These are phyloP conservation scores for Bombus vancouverensis DNA, from an alignment of 1,140 invertebrate species.

Conservation along the genomic window DNA sequence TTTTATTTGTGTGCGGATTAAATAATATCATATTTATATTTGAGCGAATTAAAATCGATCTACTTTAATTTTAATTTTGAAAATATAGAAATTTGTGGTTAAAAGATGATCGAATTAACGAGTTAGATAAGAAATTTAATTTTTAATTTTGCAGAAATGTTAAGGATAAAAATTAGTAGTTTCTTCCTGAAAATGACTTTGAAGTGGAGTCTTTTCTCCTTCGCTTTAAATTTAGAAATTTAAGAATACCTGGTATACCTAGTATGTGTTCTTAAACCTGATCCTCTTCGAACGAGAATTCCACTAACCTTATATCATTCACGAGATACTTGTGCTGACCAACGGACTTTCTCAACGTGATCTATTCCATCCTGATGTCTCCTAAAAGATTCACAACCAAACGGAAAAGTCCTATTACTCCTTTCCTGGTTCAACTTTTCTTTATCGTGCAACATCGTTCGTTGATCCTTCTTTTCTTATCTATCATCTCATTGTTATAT, in stretches of 20 bases:
- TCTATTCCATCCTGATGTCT: not conserved
- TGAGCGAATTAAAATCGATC: too few species aligned
- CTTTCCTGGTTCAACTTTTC: not conserved
- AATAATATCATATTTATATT: too few species aligned
- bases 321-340: conserved; percentile 21
- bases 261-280: not conserved
- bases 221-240: not conserved
- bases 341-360: not conserved
- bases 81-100: too few species aligned
- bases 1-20: too few species aligned
- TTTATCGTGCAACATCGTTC: too few species aligned
- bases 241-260: not conserved
- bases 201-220: not conserved
- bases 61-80: too few species aligned
- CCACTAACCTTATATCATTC: conserved; percentile 2
- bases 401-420: not conserved
- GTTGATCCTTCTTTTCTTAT: too few species aligned
- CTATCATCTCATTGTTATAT: not conserved
- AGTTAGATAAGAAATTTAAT: not conserved
- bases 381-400: conserved; percentile 12
- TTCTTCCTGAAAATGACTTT: not conserved
- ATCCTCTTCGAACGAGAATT: not conserved
- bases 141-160: not conserved
- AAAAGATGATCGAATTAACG: not conserved
- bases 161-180: not conserved